A percentile compares a stretch with the other conserved stretches of the same genome.
Conservation (phyloP, 2,888 invertebrate genomes). For the Girardia tigrina region DNA sequence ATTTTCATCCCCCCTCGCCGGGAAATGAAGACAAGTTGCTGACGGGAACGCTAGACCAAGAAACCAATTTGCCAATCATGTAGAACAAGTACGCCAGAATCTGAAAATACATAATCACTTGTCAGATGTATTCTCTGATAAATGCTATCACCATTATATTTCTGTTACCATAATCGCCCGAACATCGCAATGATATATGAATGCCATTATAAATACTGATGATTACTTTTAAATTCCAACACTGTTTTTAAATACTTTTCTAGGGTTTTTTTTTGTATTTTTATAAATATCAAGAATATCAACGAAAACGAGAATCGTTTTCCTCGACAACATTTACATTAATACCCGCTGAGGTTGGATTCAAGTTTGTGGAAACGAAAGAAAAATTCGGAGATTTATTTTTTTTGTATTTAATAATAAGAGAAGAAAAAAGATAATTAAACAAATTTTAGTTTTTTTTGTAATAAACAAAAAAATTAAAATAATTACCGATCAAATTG, state of each 20-base stretch:
- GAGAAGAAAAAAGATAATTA: no score
- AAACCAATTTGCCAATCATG: constrained; percentile 23
- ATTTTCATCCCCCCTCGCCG: background rate
- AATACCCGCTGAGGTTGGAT: no score
- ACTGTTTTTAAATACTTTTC: background rate
- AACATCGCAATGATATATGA: constrained; percentile 16
- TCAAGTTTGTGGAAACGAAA: no score
- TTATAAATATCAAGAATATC: background rate
- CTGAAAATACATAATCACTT: constrained; percentile 18
- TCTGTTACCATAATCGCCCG: constrained; percentile 14
- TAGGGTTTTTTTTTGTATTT: background rate
- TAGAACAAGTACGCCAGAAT: constrained; percentile 23
- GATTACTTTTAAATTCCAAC: constrained; percentile 23
- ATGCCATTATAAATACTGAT: constrained; percentile 19
- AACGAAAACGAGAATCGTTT: no score
- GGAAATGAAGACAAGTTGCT: constrained; percentile 16
- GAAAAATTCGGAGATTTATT: no score
- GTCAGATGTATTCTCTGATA: constrained; percentile 23
- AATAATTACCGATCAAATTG: no score
- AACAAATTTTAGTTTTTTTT: no score
- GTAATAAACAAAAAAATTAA: no score
- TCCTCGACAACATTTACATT: no score
- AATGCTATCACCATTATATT: constrained; percentile 23
- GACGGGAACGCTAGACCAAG: constrained; percentile 7
- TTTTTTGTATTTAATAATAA: no score